Evolutionary conservation across 1,140 invertebrate genomes (phyloP).

Genomic region (Potamilus streckersoni): DNA sequence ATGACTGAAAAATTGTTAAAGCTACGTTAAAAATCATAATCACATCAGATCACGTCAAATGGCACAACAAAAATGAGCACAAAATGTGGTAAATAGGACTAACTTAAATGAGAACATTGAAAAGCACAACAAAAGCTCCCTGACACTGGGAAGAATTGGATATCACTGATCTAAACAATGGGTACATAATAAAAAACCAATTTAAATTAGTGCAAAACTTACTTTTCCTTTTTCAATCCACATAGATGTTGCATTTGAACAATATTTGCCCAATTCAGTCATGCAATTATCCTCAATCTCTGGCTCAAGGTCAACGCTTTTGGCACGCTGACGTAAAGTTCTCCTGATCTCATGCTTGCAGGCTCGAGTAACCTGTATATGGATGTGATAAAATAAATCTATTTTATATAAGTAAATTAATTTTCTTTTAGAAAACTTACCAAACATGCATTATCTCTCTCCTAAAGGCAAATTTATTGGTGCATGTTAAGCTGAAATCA

Average conservation of each 20-base stretch:
- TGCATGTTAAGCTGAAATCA: no score
- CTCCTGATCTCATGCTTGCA: slow-evolving; percentile 80
- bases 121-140: not conserved
- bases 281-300: slow-evolving; percentile 93
- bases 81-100: no score
- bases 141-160: not conserved
- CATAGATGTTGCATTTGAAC: slow-evolving; percentile 76
- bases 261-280: slow-evolving; percentile 84
- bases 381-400: no score
- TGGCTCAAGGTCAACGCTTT: slow-evolving; percentile 92
- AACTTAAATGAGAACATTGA: no score
- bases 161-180: not conserved
- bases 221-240: slow-evolving; percentile 77
- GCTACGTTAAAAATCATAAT: no score
- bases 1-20: no score
- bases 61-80: no score
- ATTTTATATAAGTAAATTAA: no score
- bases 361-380: slow-evolving; percentile 4
- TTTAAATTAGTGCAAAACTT: slow-evolving; percentile 11
- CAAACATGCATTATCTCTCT: no score
- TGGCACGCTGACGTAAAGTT: slow-evolving; percentile 91
- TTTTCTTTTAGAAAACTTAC: no score
- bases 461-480: no score
- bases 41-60: no score
- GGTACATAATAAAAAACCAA: not conserved